Evolutionary conservation across 2,797 vertebrate genomes (phyloP).

Genomic region (Yasuhikotakia modesta): DNA sequence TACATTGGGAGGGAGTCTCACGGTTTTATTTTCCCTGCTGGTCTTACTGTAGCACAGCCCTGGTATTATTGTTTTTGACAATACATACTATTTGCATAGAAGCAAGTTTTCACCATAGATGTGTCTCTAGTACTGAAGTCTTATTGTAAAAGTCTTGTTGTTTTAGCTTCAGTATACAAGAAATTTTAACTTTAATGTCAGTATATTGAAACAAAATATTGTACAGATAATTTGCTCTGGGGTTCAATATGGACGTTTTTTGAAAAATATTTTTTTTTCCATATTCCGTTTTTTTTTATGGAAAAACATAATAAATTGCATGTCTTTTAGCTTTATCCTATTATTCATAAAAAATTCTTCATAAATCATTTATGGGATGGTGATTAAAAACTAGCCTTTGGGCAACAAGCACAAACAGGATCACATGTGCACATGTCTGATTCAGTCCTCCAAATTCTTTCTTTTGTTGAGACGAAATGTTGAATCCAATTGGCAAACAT

Average conservation of each 20-base stretch:
- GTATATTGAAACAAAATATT: not conserved
- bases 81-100: not conserved
- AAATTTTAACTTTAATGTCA: too few relatives aligned
- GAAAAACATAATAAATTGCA: too few relatives aligned
- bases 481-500: conserved; percentile 25
- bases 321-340: not conserved
- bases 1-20: not conserved
- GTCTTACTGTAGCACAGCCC: not conserved
- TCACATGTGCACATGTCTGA: conserved; percentile 20
- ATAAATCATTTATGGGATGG: conserved; percentile 22
- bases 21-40: conserved; percentile 1
- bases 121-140: not conserved
- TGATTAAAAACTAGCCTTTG: conserved; percentile 13
- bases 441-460: not conserved
- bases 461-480: conserved; percentile 2
- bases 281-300: too few relatives aligned
- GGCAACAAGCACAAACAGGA: conserved; percentile 8
- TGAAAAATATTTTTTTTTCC: too few relatives aligned
- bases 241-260: not conserved
- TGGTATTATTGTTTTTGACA: not conserved
- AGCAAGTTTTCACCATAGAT: not conserved
- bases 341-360: not conserved
- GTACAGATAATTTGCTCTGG: not conserved
- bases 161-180: too few relatives aligned
- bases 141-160: too few relatives aligned